These are phyloP conservation scores for Callimorpha dominula DNA, from an alignment of 2,888 invertebrate genomes.

Conservation along the genomic window DNA sequence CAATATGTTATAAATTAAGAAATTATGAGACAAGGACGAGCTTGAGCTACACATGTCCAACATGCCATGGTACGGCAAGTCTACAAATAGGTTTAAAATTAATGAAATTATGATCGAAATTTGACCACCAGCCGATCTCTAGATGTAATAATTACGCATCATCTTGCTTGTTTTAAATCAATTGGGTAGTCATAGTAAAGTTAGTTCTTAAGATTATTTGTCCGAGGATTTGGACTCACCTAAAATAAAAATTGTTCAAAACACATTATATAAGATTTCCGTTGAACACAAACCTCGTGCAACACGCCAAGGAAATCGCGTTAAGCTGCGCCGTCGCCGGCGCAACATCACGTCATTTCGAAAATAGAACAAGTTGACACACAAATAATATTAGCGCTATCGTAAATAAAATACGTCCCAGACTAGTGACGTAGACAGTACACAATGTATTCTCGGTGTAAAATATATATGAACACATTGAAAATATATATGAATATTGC, in stretches of 20 bases:
- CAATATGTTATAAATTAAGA: no score
- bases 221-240: background rate
- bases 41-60: no score
- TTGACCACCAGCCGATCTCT: no score
- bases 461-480: background rate
- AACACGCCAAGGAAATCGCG: constrained; percentile 30
- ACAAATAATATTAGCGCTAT: constrained; percentile 80
- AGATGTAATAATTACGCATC: no score
- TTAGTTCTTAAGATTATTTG: background rate
- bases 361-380: constrained; percentile 84
- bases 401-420: constrained; percentile 69
- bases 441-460: background rate
- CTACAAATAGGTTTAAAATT: no score
- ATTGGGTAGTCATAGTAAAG: no score
- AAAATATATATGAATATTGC: background rate
- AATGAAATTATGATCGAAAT: no score
- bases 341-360: constrained; percentile 60
- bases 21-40: no score
- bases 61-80: no score
- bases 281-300: constrained; percentile 34
- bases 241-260: background rate
- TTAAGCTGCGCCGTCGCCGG: constrained; percentile 34
- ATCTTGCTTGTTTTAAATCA: no score
- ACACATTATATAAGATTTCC: constrained; percentile 61
- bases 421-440: constrained; percentile 22